Conservation (phyloP, 2,797 vertebrate species). For the Rhinoraja longicauda region DNA sequence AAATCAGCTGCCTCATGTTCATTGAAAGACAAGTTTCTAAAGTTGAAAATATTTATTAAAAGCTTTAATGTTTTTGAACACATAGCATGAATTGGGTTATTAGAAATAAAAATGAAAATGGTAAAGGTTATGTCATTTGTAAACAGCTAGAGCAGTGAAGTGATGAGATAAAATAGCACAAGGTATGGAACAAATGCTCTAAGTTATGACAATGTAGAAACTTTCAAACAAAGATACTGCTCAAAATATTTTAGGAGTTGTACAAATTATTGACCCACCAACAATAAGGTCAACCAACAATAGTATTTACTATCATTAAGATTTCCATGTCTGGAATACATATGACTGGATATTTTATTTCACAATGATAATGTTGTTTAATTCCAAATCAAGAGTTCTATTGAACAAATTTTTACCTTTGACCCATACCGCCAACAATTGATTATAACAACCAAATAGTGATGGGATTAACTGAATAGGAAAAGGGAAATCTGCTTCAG, state of each 20-base stretch:
- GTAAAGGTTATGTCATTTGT: background rate
- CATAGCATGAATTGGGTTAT: background rate
- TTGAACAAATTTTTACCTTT: background rate
- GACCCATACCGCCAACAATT: background rate
- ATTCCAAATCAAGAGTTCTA: background rate
- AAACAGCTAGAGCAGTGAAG: background rate
- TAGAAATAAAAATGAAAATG: background rate
- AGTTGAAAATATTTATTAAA: background rate
- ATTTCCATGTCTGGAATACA: background rate
- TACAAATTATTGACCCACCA: too few species aligned
- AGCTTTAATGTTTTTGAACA: background rate
- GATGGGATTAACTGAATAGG: background rate
- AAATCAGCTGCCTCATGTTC: background rate
- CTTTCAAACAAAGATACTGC: background rate
- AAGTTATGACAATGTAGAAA: background rate
- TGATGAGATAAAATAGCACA: background rate
- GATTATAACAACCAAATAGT: background rate
- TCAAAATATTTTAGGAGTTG: background rate
- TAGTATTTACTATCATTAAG: background rate
- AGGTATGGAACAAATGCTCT: background rate
- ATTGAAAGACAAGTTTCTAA: background rate
- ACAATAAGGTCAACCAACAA: background rate
- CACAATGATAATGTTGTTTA: background rate
- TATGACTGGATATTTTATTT: background rate
- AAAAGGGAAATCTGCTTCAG: background rate